A percentile compares a stretch with the other conserved stretches of the same genome.
These are phyloP conservation scores for Scrobipalpa costella DNA, from an alignment of 2,888 invertebrate species.

Conservation along the genomic window DNA sequence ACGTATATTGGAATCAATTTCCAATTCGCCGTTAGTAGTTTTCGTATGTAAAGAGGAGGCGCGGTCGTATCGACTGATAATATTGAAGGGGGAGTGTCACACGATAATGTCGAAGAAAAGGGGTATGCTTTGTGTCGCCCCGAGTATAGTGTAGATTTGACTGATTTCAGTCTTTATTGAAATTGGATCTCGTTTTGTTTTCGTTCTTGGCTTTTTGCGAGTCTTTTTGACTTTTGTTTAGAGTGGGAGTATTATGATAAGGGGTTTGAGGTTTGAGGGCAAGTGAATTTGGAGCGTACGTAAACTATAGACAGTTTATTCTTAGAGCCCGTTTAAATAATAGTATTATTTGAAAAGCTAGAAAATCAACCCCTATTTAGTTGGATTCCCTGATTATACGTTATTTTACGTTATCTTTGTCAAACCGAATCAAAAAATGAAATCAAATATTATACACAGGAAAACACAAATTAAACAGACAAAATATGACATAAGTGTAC, in stretches of 20 bases:
- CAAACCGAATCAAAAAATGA: too few species aligned
- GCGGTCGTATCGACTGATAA: slow-evolving; percentile 38
- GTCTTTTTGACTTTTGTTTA: background rate
- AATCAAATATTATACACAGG: too few species aligned
- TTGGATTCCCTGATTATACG: too few species aligned
- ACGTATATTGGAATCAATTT: slow-evolving; percentile 18
- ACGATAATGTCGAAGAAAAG: slow-evolving; percentile 37
- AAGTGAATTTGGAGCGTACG: too few species aligned
- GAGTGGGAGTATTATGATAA: background rate
- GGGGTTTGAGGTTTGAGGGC: background rate
- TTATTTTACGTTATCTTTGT: too few species aligned
- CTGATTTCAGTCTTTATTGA: slow-evolving; percentile 30
- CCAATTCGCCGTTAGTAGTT: slow-evolving; percentile 29
- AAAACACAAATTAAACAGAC: too few species aligned
- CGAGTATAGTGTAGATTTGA: slow-evolving; percentile 28
- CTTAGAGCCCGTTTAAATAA: too few species aligned
- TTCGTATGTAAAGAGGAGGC: slow-evolving; percentile 44
- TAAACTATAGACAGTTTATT: too few species aligned
- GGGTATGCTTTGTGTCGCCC: slow-evolving; percentile 27
- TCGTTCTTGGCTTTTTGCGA: slow-evolving; percentile 19
- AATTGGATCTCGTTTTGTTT: slow-evolving; percentile 30
- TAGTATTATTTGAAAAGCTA: too few species aligned
- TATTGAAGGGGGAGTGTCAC: slow-evolving; percentile 36
- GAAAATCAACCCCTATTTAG: too few species aligned
- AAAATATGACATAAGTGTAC: too few species aligned